Percentiles rank a stretch among this genome's conserved stretches.
These are phyloP conservation scores for Tiaroga cobitis DNA, from an alignment of 2,797 vertebrate species.

Conservation along the genomic window DNA sequence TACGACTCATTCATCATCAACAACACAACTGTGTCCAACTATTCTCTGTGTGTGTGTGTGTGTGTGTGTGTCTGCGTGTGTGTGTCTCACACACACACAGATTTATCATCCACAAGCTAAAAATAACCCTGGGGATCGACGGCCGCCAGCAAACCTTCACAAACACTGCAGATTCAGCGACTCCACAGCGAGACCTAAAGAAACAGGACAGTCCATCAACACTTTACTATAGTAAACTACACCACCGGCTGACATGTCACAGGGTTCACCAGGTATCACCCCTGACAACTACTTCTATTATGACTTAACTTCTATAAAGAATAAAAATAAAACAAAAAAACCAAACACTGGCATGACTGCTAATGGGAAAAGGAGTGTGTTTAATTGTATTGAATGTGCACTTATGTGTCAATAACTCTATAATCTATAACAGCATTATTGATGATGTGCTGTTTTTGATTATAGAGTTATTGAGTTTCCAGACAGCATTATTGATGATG, in stretches of 20 bases:
- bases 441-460: no score
- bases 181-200: not conserved
- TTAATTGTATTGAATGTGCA: not conserved
- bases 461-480: no score
- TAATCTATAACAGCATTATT: no score
- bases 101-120: not conserved
- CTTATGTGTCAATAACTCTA: no score
- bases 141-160: not conserved
- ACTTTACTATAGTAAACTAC: no score
- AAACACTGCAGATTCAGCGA: not conserved
- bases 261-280: no score
- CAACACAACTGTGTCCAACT: no score
- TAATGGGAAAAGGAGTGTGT: not conserved
- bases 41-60: no score
- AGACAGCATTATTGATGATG: no score
- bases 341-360: not conserved
- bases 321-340: not conserved
- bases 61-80: no score
- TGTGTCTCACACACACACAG: no score
- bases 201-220: not conserved
- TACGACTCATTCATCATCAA: no score
- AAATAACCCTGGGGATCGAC: not conserved
- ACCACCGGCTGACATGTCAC: not conserved
- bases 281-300: not conserved
- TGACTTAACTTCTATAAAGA: not conserved